phyloP scores from a whole-genome alignment of 1,140 invertebrate genomes.

The Microplitis demolitor region DNA sequence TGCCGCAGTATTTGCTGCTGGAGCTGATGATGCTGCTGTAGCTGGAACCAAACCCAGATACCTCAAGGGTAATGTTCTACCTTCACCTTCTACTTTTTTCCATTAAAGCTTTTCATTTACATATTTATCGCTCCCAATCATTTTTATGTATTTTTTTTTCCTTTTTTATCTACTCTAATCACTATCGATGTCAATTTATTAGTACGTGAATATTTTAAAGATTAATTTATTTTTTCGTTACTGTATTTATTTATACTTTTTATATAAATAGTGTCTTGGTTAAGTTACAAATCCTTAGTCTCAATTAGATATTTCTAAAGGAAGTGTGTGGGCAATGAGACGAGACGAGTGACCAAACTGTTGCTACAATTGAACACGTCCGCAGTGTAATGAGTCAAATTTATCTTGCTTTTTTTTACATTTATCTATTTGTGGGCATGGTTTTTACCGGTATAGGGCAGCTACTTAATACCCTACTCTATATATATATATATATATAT shows the following conservation, averaged over 20 bases:
- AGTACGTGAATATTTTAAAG: too few species aligned
- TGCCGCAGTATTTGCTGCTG: slow-evolving; percentile 88
- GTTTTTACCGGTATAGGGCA: slow-evolving; percentile 1
- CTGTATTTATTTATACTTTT: too few species aligned
- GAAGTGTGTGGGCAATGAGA: slow-evolving; percentile 35
- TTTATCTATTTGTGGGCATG: neutral
- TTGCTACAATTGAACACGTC: slow-evolving; percentile 39
- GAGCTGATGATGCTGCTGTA: slow-evolving; percentile 89
- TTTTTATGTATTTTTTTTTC: too few species aligned
- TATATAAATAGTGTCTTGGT: neutral
- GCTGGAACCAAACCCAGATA: slow-evolving; percentile 66
- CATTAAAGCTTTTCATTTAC: neutral
- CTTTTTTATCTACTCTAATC: too few species aligned
- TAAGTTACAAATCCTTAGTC: neutral
- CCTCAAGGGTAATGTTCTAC: slow-evolving; percentile 54
- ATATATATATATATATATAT: too few species aligned
- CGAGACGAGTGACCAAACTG: slow-evolving; percentile 16
- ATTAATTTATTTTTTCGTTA: too few species aligned
- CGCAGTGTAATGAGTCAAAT: slow-evolving; percentile 21
- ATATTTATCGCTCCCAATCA: neutral
- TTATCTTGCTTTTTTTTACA: neutral
- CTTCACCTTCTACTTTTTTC: slow-evolving; percentile 21
- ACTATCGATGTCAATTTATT: too few species aligned
- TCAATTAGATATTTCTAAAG: slow-evolving; percentile 18
- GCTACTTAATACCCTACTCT: neutral